Evolutionary conservation across 2,797 vertebrate genomes (phyloP).

Genomic region (Hapalemur alaotrensis): DNA sequence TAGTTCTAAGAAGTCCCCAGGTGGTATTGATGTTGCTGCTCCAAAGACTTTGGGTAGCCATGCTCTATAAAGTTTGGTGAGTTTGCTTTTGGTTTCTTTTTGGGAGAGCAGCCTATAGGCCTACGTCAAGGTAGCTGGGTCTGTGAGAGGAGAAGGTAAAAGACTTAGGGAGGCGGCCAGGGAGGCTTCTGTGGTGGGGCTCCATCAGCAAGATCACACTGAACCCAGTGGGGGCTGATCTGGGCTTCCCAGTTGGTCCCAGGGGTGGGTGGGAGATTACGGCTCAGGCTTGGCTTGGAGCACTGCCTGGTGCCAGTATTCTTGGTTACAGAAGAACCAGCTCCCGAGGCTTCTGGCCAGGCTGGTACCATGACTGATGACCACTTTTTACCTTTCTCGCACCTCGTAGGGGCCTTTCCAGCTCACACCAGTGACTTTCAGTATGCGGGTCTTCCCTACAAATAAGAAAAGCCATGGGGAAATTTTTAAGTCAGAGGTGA

Average conservation of each 20-base stretch:
- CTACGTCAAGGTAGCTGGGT: fast-evolving
- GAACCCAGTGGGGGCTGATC: not conserved
- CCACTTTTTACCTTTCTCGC: not conserved
- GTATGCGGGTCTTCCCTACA: not conserved
- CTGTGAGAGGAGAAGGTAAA: not conserved
- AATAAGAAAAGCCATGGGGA: not conserved
- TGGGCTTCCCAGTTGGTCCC: not conserved
- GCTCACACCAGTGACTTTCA: not conserved
- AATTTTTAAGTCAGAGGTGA: not conserved
- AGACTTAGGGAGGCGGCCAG: fast-evolving
- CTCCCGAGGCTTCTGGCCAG: not conserved
- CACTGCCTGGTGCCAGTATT: not conserved
- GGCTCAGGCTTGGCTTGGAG: not conserved
- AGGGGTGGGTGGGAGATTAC: not conserved
- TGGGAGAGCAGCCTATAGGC: not conserved
- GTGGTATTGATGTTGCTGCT: too few species aligned
- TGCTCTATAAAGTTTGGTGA: not conserved
- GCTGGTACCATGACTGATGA: fast-evolving
- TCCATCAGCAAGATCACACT: not conserved
- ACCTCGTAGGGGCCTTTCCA: not conserved
- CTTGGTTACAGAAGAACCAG: not conserved
- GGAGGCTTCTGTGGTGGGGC: fast-evolving
- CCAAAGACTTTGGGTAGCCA: not conserved
- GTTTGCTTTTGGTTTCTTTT: not conserved
- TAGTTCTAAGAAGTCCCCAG: not conserved